A percentile compares a stretch with the other conserved stretches of the same genome.
phyloP scores from a whole-genome alignment of 1,140 invertebrate genomes.

The Drosophila sturtevanti region DNA sequence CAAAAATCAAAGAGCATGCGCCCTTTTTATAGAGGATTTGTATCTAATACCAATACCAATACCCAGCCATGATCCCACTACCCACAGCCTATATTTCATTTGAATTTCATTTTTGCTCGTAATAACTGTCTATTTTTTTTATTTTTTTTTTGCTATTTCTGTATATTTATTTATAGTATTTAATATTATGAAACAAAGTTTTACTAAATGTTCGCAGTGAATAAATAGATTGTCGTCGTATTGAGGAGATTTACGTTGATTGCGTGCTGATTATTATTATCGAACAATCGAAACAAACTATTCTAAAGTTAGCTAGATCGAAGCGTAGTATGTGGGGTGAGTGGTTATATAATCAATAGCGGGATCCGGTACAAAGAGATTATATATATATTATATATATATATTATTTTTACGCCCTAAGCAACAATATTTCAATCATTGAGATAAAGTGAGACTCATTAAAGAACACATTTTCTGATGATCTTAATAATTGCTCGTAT shows the following conservation, averaged over 20 bases:
- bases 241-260: not conserved
- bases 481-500: too few species aligned
- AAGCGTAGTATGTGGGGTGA: not conserved
- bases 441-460: too few species aligned
- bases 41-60: too few species aligned
- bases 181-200: not conserved
- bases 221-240: not conserved
- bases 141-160: not conserved
- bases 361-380: not conserved
- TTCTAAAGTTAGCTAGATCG: not conserved
- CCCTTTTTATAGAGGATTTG: too few species aligned
- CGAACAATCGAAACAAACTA: not conserved
- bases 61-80: not conserved
- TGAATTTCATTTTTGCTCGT: not conserved
- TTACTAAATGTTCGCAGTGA: not conserved
- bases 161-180: not conserved
- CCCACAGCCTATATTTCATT: not conserved
- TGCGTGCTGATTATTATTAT: conserved; percentile 6
- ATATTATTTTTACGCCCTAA: too few species aligned
- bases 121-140: not conserved
- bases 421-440: too few species aligned
- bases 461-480: too few species aligned
- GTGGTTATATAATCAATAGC: not conserved
- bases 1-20: too few species aligned
- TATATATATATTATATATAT: too few species aligned